phyloP scores from a whole-genome alignment of 2,797 vertebrate genomes.

The Danio tinwini region DNA sequence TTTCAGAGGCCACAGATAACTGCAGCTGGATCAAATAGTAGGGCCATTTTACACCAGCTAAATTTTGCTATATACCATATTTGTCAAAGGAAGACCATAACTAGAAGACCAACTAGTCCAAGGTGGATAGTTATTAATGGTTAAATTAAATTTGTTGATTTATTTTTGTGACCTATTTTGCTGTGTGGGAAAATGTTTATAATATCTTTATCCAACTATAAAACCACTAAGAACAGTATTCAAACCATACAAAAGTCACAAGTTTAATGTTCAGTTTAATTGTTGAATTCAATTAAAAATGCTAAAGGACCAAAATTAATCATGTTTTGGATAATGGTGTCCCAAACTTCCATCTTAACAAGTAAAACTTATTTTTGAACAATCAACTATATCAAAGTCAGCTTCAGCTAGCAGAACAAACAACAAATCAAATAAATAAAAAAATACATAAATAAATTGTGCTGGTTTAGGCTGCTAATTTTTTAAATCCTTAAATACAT shows the following conservation, averaged over 20 bases:
- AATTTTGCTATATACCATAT: conserved; percentile 20
- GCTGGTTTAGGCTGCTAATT: no score
- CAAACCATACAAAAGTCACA: no score
- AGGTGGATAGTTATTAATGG: conserved; percentile 7
- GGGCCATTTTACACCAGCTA: conserved; percentile 27
- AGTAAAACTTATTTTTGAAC: neutral
- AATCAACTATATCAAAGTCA: neutral
- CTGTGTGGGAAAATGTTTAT: neutral
- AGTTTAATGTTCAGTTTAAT: no score
- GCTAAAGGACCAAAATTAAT: neutral
- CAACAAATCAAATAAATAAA: no score
- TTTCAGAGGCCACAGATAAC: conserved; percentile 49
- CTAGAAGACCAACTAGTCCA: neutral
- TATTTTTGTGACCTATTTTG: neutral
- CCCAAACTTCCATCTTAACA: neutral
- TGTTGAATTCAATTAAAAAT: no score
- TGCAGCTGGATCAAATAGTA: conserved; percentile 31
- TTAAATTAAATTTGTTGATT: conserved; percentile 18
- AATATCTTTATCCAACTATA: no score
- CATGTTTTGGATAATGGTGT: neutral
- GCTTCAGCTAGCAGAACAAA: neutral
- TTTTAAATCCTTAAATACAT: no score
- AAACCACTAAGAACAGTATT: no score
- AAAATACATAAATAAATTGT: no score
- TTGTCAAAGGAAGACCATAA: neutral